These are phyloP conservation scores for Brachionus calyciflorus DNA, from an alignment of 1,140 invertebrate genomes.

Conservation along the genomic window DNA sequence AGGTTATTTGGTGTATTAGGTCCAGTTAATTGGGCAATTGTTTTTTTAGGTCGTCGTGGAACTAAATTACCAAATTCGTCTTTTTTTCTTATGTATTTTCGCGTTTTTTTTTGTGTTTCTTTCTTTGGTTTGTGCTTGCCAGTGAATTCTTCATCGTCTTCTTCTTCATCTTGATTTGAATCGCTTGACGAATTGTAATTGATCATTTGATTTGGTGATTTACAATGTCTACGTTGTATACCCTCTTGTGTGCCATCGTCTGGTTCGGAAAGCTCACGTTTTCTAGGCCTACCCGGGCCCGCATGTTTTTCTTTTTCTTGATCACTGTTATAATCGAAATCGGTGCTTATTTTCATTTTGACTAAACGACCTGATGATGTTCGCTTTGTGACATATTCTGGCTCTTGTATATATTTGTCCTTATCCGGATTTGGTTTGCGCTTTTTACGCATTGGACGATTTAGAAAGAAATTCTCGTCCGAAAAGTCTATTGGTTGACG, in stretches of 20 bases:
- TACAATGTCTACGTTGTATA: conserved; percentile 20
- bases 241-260: conserved; percentile 25
- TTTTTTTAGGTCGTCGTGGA: not conserved
- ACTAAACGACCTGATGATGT: conserved; percentile 37
- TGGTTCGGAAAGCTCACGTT: not conserved
- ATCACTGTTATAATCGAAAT: conserved; percentile 33
- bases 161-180: not conserved
- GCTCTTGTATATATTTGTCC: conserved; percentile 45
- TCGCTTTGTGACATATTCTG: conserved; percentile 31
- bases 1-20: not conserved
- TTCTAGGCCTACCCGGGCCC: not conserved
- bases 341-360: conserved; percentile 45
- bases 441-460: not conserved
- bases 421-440: conserved; percentile 11
- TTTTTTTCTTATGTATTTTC: not conserved
- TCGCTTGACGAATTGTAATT: not conserved
- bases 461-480: not conserved
- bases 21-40: not conserved
- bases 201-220: not conserved
- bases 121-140: not conserved
- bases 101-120: not conserved
- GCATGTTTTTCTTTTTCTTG: conserved; percentile 1
- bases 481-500: conserved; percentile 15
- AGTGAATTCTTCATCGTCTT: conserved; percentile 14
- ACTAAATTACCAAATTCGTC: conserved; percentile 34